Evolutionary conservation across 2,888 invertebrate species (phyloP).

Genomic region (Dynastes hyllus): DNA sequence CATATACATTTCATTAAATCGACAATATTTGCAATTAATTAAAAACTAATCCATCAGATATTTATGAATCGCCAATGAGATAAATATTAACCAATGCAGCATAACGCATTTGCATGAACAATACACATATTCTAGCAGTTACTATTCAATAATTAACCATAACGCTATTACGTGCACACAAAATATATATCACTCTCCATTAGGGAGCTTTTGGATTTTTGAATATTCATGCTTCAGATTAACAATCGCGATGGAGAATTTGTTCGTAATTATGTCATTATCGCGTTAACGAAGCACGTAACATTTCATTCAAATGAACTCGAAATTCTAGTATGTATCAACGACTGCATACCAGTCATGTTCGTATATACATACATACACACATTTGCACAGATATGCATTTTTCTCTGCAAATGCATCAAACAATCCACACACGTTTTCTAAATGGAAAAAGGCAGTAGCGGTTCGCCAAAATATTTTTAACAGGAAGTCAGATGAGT

Average conservation of each 20-base stretch:
- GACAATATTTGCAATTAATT: conserved; percentile 2
- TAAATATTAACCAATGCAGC: conserved; percentile 21
- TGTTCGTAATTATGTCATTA: conserved; percentile 43
- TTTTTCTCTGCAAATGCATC: background rate
- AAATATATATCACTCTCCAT: conserved; percentile 61
- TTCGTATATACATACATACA: background rate
- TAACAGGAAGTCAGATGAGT: no score
- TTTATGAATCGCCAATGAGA: conserved; percentile 22
- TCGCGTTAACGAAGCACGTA: background rate
- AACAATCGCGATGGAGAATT: conserved; percentile 39
- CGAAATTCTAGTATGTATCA: conserved; percentile 10
- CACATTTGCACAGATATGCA: no score
- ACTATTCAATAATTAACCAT: conserved; percentile 59
- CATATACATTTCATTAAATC: conserved; percentile 5
- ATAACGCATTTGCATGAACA: conserved; percentile 46
- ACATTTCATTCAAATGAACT: conserved; percentile 7
- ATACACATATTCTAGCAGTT: conserved; percentile 50
- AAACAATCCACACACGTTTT: no score
- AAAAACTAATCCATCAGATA: conserved; percentile 34
- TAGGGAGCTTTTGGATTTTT: conserved; percentile 51
- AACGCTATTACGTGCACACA: conserved; percentile 58
- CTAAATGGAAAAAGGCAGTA: no score
- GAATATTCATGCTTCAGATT: conserved; percentile 48
- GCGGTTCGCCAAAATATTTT: no score
- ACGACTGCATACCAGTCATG: background rate